phyloP scores from a whole-genome alignment of 2,113 vertebrate species.

The Callocephalon fimbriatum region DNA sequence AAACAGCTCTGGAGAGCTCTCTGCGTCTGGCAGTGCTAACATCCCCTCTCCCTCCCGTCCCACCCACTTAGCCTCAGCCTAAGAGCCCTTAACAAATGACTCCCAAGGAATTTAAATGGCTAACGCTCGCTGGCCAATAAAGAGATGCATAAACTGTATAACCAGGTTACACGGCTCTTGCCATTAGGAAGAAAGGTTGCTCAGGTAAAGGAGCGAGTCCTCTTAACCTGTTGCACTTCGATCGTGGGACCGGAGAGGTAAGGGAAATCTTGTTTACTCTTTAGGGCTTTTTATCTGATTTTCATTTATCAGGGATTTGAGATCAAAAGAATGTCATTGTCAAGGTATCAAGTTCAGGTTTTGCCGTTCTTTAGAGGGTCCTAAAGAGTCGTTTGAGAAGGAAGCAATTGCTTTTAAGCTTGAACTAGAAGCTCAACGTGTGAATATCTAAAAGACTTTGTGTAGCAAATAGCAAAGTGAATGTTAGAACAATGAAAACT shows the following conservation, averaged over 20 bases:
- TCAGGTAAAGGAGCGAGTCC: constrained; percentile 54
- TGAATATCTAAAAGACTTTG: neutral
- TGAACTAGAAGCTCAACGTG: neutral
- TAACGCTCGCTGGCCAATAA: constrained; percentile 77
- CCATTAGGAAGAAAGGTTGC: constrained; percentile 72
- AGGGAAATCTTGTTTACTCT: constrained; percentile 65
- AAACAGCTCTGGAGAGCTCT: constrained; percentile 48
- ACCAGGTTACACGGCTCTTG: constrained; percentile 50
- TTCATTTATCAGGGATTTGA: constrained; percentile 10
- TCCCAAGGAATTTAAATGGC: constrained; percentile 80
- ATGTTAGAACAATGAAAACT: neutral
- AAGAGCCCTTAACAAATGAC: constrained; percentile 81
- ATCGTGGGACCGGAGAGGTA: constrained; percentile 73
- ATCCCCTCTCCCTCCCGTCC: constrained; percentile 57
- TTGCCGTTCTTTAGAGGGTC: neutral
- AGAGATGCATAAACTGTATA: constrained; percentile 48
- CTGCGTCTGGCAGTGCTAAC: constrained; percentile 35
- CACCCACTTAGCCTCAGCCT: constrained; percentile 72
- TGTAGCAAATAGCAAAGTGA: neutral
- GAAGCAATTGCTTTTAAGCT: neutral
- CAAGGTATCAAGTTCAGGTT: neutral
- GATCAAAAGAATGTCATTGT: neutral
- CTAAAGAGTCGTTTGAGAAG: neutral
- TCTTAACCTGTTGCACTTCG: constrained; percentile 54
- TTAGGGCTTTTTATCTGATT: constrained; percentile 17